Evolutionary conservation across 2,113 vertebrate species (phyloP), one percentile per base, ranked within the genome.

Genomic region (Ochotona princeps): DNA sequence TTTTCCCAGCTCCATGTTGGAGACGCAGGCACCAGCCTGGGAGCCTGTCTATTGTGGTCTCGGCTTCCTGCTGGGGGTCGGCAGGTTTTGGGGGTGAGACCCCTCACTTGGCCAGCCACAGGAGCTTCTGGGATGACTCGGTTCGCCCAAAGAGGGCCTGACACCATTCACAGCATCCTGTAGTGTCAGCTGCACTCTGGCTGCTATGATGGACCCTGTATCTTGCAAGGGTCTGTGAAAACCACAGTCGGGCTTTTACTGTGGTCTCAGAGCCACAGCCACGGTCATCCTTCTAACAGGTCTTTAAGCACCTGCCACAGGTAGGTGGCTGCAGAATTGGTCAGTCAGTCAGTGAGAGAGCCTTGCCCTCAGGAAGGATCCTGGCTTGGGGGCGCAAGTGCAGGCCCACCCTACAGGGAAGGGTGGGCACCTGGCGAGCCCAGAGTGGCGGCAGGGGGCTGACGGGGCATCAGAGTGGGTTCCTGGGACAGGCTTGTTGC

Each of bases 121-220:
- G 3, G 38, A 47, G 23, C 44, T 25, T 6, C 17, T 57, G 5
- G 3, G 83, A 2, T 23, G 51, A 26, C 30, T 20, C 35, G 30
- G 21, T 54, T 17, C 21, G 3, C 38, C 47, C 10, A 7, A 2
- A 18, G 25, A 21, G 44, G 72, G 60, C 17, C 35, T 63, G 83
- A n/a, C 25, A 15, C 28, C 57, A 76, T 1, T 1, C 1, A 5
- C 15, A 0, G 0, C 30, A 20, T 44, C 26, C 15, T 61, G 25
- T 72, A 54, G 2, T 8, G 7, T 9, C 38, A 25, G 3, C 5
- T 12, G 5, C 63, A 0, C 0, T 0, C 0, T 3, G 35, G 60
- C 17, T 65, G 25, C 21, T 1, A 8, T 38, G 44, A 1, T 4
- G 2, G 2, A 7, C 38, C 21, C 7, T 2, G 14, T 10, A 20